phyloP scores from a whole-genome alignment of 2,888 invertebrate genomes.

The Sturmia bella region DNA sequence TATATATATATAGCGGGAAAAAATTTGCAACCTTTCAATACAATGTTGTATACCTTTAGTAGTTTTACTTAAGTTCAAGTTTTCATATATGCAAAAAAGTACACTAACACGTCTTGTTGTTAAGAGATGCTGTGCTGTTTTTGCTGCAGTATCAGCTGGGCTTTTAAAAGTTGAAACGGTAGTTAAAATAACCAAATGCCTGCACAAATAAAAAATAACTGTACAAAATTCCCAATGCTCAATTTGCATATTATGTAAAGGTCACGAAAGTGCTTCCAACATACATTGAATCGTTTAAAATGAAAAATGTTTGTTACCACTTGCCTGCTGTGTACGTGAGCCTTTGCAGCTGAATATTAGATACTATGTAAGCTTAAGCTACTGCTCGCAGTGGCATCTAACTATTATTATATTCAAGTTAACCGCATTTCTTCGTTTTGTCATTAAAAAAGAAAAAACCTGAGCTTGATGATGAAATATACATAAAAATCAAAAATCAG shows the following conservation, averaged over 20 bases:
- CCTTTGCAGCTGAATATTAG: conserved; percentile 49
- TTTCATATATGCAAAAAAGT: background rate
- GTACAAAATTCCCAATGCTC: conserved; percentile 60
- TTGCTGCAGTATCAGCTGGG: conserved; percentile 47
- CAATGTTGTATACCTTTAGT: conserved; percentile 3
- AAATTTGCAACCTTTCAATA: conserved; percentile 8
- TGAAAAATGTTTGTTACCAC: conserved; percentile 56
- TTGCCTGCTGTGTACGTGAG: conserved; percentile 61
- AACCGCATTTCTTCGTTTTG: conserved; percentile 34
- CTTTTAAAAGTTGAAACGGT: background rate
- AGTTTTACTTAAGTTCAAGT: background rate
- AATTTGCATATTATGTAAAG: conserved; percentile 63
- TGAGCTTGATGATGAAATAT: background rate
- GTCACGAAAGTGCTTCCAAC: conserved; percentile 37
- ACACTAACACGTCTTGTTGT: conserved; percentile 2
- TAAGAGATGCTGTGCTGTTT: conserved; percentile 15
- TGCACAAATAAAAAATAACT: conserved; percentile 48
- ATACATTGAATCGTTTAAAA: conserved; percentile 5
- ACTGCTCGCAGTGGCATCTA: background rate
- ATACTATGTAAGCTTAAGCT: background rate
- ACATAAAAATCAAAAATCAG: background rate
- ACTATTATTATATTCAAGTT: conserved; percentile 11
- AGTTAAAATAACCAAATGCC: conserved; percentile 53
- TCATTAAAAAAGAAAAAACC: background rate
- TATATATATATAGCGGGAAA: too few species aligned